Base-by-base conservation (phyloP, 1,140 invertebrate species). In the Elysia chlorotica region DNA sequence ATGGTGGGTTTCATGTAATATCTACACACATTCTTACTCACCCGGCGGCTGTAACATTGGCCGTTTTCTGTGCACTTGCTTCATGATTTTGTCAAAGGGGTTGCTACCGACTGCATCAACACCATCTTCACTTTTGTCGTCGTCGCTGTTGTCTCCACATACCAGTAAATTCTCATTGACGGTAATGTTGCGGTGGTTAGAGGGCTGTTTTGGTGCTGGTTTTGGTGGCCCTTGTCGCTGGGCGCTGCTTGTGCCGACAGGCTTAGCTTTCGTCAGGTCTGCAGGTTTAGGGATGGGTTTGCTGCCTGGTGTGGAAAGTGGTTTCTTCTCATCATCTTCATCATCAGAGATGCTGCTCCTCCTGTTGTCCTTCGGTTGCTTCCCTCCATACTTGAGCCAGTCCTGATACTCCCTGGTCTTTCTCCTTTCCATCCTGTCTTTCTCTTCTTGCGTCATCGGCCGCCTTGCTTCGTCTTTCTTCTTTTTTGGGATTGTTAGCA, bases 401-500 rank as follows among this genome's bases (percentile, higher is more conserved):
- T 62, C 59, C 30, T 71, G 69, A 28, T 71, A 71, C 23, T 62
- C 69, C 54, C 37, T 62, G 21, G 69, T 31, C 25, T 71, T 71
- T 23, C 23, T 35, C 25, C 69, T 63, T n/a, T 41, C 69, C 54
- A 28, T 71, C 25, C 69, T 62, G 36, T 71, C 69, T 33, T 71
- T 71, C 37, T 71, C 69, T 30, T 63, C 69, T n/a, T 71, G 69
- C 5, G 69, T 71, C 14, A 71, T 21, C 1, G 69, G 69, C 28
- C 69, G 17, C 25, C 48, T 35, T 5, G 61, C 69, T 36, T 41
- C 36, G 17, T 71, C 69, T 23, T 63, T 71, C 53, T 71, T 71
- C 37, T 63, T 71, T 38, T 70, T 70, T 61, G 54, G 67, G 36
- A 71, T 63, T n/a, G n/a, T n/a, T n/a, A n/a, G n/a, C n/a, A n/a